Evolutionary conservation across 2,797 vertebrate genomes (phyloP), one percentile per base, ranked within the genome.

Genomic region (Cryptoprocta ferox): DNA sequence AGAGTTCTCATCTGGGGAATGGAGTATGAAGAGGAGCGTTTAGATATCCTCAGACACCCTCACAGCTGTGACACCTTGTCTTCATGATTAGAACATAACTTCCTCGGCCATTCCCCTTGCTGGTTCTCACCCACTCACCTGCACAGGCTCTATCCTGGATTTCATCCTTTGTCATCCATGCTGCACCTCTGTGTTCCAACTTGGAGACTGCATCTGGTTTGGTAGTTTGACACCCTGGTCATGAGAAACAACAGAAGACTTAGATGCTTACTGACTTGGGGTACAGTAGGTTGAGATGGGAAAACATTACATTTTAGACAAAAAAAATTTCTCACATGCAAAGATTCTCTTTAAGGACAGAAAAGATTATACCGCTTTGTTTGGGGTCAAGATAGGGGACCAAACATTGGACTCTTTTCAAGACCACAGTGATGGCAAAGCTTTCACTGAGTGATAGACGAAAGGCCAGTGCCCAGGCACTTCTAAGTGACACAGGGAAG

Each of bases 81-180:
- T 56, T 18, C 89, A 81, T 24, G 35, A 92, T 50, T 65, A 75
- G 15, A 94, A 5, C 35, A 63, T 37, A 42, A 76, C 75, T 76
- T 63, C 21, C 6, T 48, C 28, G 9, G 48, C 19, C 50, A 78
- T 11, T 78, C 28, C 90, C 30, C 50, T 26, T 76, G 61, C 59
- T 82, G 42, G 53, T 45, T 90, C 73, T 79, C 66, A 79, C 84
- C 93, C 79, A 84, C 95, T 90, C 59, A 97, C 93, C 89, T 87
- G 61, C 28, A 79, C 3, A 48, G 24, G 56, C 48, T 78, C 56
- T 78, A 14, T 13, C 39, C 37, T 7, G 42, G 10, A 90, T 66
- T 73, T 91, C 45, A 42, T 82, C 61, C 66, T 59, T 68, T 78
- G 35, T 59, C 71, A 85, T n/a, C 39, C 28, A 70, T 13, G 53